These are phyloP conservation scores for Drosophila micromelanica DNA, from an alignment of 1,140 invertebrate genomes.

Conservation along the genomic window DNA sequence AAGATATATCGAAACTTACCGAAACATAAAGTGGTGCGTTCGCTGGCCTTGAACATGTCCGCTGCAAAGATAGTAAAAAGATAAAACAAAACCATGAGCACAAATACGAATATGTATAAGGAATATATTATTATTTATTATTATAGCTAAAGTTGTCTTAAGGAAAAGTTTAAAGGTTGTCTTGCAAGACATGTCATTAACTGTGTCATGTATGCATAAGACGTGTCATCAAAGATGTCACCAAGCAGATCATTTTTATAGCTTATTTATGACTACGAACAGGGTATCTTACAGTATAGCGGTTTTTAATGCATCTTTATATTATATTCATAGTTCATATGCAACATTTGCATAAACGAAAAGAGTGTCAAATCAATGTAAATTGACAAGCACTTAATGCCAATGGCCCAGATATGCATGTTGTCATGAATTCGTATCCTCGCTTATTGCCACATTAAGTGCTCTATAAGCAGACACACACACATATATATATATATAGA, in stretches of 20 bases:
- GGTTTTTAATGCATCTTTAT: not conserved
- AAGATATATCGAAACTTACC: constrained; percentile 58
- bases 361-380: constrained; percentile 48
- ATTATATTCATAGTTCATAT: not conserved
- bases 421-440: constrained; percentile 12
- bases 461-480: constrained; percentile 27
- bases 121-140: not conserved
- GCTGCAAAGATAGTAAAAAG: constrained; percentile 49
- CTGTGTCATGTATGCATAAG: no score
- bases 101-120: not conserved
- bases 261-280: no score
- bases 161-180: not conserved
- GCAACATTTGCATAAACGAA: constrained; percentile 28
- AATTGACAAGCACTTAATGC: constrained; percentile 60
- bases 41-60: constrained; percentile 65
- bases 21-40: constrained; percentile 47
- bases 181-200: not conserved
- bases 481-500: constrained; percentile 12
- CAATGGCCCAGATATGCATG: constrained; percentile 59
- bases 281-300: no score
- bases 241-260: no score
- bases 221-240: no score
- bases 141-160: not conserved
- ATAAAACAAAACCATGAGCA: not conserved
- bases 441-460: constrained; percentile 62